Conservation (phyloP, 2,888 invertebrate species). For the Melitaea athalia region DNA sequence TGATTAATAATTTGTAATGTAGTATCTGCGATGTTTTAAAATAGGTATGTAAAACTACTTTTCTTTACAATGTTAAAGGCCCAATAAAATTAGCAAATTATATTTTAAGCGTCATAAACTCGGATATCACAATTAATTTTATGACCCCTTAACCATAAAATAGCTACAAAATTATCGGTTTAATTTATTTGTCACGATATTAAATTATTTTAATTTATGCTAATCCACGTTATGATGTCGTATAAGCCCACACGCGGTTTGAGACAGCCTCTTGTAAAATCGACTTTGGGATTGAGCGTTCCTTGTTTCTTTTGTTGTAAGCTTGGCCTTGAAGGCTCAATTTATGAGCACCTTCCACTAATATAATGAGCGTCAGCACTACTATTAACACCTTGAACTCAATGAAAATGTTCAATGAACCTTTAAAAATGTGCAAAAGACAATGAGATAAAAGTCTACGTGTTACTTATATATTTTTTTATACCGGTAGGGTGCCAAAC, state of each 20-base stretch:
- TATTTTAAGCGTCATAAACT: conserved; percentile 35
- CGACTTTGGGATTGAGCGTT: conserved; percentile 74
- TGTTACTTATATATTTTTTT: not conserved
- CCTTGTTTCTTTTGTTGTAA: conserved; percentile 71
- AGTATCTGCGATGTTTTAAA: not conserved
- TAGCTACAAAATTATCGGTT: conserved; percentile 37
- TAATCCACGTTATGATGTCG: conserved; percentile 51
- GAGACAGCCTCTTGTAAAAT: conserved; percentile 74
- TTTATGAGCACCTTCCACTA: conserved; percentile 71
- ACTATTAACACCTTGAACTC: conserved; percentile 76
- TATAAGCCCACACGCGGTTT: conserved; percentile 76
- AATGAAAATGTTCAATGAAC: conserved; percentile 64
- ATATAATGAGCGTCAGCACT: conserved; percentile 71
- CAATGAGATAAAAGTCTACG: conserved; percentile 10
- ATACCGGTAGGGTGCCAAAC: no score
- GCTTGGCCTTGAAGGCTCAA: conserved; percentile 71
- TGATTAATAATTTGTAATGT: not conserved
- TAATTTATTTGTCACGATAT: conserved; percentile 36
- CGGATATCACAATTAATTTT: conserved; percentile 39
- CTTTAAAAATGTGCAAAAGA: conserved; percentile 31
- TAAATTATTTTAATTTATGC: conserved; percentile 40
- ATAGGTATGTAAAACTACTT: not conserved
- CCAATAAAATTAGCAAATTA: conserved; percentile 35
- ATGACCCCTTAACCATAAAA: conserved; percentile 32
- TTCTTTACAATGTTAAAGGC: conserved; percentile 31